Evolutionary conservation across 2,797 vertebrate genomes (phyloP), one percentile per base, ranked within the genome.

Genomic region (Phylloscopus collybita): DNA sequence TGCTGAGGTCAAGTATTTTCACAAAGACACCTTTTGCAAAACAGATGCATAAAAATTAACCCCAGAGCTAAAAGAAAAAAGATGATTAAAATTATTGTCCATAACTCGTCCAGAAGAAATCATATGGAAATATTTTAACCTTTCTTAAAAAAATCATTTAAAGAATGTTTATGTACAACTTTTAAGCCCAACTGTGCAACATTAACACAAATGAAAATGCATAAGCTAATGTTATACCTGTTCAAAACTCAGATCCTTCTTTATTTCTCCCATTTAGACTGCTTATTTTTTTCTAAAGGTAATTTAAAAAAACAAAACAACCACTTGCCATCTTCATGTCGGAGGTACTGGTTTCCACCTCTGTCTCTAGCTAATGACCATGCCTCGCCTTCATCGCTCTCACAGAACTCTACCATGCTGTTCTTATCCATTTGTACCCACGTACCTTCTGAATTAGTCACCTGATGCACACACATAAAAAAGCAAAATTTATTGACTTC

Each of bases 361-460:
- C 98, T 98, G 98, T 99, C 99, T 98, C 99, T 98, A 97, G 99
- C 98, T 98, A 99, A 97, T 4, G 99, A 99, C 99, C 99, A 99
- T 14, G 99, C 99, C 96, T 99, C 99, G 64, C 99, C 99, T 97
- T 99, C 99, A 94, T 99, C 99, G 80, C 99, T 99, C 98, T 99
- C 99, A 98, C 99, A 99, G 98, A 99, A 99, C 96, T 99, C 99
- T 98, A 99, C 99, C 96, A 99, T 99, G 97, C 99, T 99, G 98
- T 99, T 99, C 98, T 99, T 99, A 98, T 99, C 99, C 98, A 99
- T 98, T 92, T 99, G 99, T 85, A 99, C 99, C 99, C 99, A 99
- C 0, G 99, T 98, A 92, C 99, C 99, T 98, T 99, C 99, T 86
- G 99, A 98, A 98, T 99, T 99, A 97, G 99, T 98, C 97, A 99